These are phyloP conservation scores for Cricetomys ansorgei DNA, from an alignment of 2,113 vertebrate species.

Conservation along the genomic window DNA sequence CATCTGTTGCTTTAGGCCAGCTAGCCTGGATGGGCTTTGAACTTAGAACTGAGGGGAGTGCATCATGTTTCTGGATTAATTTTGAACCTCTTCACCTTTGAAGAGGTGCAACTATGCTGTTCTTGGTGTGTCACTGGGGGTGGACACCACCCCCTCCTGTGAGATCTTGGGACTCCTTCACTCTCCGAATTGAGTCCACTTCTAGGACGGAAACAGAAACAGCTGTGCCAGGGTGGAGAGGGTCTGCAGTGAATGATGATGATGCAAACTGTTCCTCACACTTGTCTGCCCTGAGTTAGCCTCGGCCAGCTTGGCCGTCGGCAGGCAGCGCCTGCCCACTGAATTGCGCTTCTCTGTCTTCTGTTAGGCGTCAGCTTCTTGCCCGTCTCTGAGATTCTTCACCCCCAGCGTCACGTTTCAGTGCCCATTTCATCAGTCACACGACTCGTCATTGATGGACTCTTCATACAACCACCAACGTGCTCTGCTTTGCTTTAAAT, in stretches of 20 bases:
- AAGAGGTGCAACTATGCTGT: background rate
- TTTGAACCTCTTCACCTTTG: background rate
- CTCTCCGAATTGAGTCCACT: background rate
- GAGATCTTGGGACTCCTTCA: background rate
- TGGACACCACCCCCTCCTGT: background rate
- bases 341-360: background rate
- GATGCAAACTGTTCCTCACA: fast-evolving
- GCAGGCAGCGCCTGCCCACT: no score
- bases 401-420: background rate
- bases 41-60: fast-evolving
- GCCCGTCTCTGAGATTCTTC: background rate
- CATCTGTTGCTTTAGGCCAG: background rate
- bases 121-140: background rate
- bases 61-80: background rate
- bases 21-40: fast-evolving
- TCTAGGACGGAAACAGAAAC: background rate
- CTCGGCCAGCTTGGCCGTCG: fast-evolving
- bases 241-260: fast-evolving
- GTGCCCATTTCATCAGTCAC: no score
- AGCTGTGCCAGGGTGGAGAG: fast-evolving
- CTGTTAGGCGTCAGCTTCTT: background rate
- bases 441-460: background rate
- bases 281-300: fast-evolving
- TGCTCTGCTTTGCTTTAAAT: background rate
- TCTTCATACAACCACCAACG: background rate